Evolutionary conservation across 2,113 vertebrate species (phyloP).

Genomic region (Elephantulus edwardii): DNA sequence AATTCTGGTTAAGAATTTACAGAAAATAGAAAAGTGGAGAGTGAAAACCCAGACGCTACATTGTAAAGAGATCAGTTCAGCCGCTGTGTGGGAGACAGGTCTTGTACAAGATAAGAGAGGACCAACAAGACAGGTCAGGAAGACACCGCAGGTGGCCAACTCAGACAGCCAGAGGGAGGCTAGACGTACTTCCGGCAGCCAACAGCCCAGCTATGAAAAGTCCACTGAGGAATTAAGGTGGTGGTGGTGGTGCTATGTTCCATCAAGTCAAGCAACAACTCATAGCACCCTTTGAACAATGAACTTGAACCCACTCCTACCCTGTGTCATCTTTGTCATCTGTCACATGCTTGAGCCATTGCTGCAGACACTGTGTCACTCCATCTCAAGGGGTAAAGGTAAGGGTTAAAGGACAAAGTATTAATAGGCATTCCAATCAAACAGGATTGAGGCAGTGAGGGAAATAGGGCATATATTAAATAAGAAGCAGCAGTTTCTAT

Average conservation of each 20-base stretch:
- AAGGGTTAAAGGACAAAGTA: constrained; percentile 34
- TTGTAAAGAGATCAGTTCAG: not conserved
- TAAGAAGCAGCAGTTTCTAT: not conserved
- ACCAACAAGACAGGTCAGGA: not conserved
- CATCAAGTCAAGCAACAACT: too few relatives aligned
- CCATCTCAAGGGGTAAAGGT: too few relatives aligned
- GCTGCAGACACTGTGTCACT: too few relatives aligned
- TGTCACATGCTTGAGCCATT: too few relatives aligned
- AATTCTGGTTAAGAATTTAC: not conserved
- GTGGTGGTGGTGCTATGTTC: too few relatives aligned
- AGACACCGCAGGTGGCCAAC: too few relatives aligned
- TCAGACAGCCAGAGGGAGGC: not conserved
- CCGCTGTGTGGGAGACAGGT: not conserved
- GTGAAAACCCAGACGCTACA: not conserved
- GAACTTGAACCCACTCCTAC: too few relatives aligned
- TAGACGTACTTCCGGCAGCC: not conserved
- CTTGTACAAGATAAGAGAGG: not conserved
- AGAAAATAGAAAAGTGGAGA: not conserved
- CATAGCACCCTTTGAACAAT: too few relatives aligned
- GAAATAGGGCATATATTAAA: not conserved
- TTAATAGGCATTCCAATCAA: constrained; percentile 34
- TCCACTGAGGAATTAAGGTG: not conserved
- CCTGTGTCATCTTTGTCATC: too few relatives aligned
- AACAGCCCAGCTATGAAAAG: not conserved
- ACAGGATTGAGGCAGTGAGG: not conserved